Evolutionary conservation across 2,888 invertebrate genomes (phyloP).

Genomic region (Pristionchus fissidentatus): DNA sequence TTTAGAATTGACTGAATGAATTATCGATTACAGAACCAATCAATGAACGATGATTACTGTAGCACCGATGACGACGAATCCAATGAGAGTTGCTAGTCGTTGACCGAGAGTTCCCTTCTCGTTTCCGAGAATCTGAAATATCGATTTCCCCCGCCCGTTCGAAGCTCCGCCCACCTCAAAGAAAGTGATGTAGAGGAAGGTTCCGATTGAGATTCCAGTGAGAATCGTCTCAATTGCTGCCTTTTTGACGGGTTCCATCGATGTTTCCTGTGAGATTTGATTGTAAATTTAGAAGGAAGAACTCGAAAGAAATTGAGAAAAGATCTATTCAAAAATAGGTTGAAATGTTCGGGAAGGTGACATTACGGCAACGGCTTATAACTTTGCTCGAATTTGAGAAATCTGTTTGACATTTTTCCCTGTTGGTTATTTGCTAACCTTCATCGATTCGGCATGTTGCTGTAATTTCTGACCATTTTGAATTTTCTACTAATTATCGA

Average conservation of each 20-base stretch:
- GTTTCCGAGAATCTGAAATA: background rate
- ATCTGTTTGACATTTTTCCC: no score
- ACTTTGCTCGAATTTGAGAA: no score
- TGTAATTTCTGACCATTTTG: no score
- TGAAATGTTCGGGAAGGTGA: no score
- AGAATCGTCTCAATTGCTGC: background rate
- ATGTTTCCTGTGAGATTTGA: background rate
- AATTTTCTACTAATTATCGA: no score
- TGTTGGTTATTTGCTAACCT: no score
- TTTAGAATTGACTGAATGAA: background rate
- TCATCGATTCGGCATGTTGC: no score
- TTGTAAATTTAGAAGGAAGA: no score
- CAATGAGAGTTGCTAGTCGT: background rate
- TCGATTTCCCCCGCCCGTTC: background rate
- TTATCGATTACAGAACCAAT: background rate
- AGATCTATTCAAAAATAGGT: no score
- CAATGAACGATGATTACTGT: constrained; percentile 15
- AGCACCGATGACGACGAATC: constrained; percentile 33
- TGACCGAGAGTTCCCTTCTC: constrained; percentile 33
- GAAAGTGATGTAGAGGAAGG: constrained; percentile 44
- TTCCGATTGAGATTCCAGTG: constrained; percentile 23
- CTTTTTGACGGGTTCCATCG: constrained; percentile 1
- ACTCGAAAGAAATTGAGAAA: no score
- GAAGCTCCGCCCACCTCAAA: background rate
- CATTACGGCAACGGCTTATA: no score